Conservation (phyloP, 2,888 invertebrate genomes). For the Diarsia brunnea region DNA sequence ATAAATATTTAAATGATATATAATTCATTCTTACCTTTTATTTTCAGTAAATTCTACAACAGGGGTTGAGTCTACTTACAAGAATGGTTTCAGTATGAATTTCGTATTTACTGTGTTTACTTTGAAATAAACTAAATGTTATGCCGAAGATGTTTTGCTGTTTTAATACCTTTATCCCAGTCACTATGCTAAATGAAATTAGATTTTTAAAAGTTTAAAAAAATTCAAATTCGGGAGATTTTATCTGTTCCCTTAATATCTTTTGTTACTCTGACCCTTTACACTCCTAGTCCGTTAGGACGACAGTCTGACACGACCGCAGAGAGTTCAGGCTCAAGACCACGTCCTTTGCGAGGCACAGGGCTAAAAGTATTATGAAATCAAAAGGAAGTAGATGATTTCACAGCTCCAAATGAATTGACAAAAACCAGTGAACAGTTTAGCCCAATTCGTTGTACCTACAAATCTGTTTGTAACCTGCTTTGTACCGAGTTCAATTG, state of each 20-base stretch:
- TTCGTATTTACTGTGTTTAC: neutral
- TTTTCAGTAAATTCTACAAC: constrained; percentile 44
- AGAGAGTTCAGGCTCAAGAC: too few relatives aligned
- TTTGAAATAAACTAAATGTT: constrained; percentile 30
- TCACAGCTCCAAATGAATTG: constrained; percentile 14
- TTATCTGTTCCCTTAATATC: too few relatives aligned
- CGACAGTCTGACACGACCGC: too few relatives aligned
- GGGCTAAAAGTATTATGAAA: neutral
- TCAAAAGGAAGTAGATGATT: neutral
- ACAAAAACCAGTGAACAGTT: constrained; percentile 22
- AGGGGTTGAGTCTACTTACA: neutral
- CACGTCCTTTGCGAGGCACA: too few relatives aligned
- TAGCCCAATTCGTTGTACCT: constrained; percentile 44
- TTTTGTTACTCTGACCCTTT: too few relatives aligned
- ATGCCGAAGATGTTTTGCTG: neutral
- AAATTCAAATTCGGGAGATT: too few relatives aligned
- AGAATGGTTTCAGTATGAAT: neutral
- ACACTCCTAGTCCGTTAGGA: too few relatives aligned
- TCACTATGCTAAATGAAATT: neutral
- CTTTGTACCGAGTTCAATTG: constrained; percentile 48
- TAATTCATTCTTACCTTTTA: neutral
- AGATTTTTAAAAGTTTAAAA: neutral
- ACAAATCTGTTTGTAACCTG: constrained; percentile 36
- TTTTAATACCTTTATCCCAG: neutral
- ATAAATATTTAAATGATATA: neutral